Base-by-base conservation (phyloP, 1,140 invertebrate genomes). In the Bombus cullumanus region DNA sequence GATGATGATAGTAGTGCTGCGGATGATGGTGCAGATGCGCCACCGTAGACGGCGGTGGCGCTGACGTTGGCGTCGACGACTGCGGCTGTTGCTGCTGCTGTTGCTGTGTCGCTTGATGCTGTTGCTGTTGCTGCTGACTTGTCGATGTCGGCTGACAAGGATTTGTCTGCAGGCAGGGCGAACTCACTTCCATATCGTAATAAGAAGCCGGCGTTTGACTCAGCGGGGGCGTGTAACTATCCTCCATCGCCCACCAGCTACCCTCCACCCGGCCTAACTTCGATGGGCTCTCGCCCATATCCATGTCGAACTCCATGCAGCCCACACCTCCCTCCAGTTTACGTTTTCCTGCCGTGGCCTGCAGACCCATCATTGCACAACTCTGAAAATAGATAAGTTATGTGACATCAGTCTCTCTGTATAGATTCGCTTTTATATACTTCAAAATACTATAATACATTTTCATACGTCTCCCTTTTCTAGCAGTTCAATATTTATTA, bases 321-420 rank as follows among this genome's bases (percentile, higher is more conserved):
- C 94, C 95, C 93, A 95, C 94, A 91, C 94, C 94, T 87, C 94
- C 94, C 91, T 96, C 96, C 86, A 96, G 94, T 94, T 97, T 97
- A 94, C 97, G 96, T 96, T 97, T 97, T 91, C 96, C 96, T 95
- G 96, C 96, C 93, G 96, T 97, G 94, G 96, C 96, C 96, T 97
- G 96, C 96, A 97, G 96, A 96, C 97, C 97, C 97, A 97, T 97
- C 96, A 97, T 97, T 96, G 96, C 96, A 96, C 96, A 97, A 94
- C 96, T 97, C 97, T 97, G 95, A 5, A 96, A 96, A 41, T 88
- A 89, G 89, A 86, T 8, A 6, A 37, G 75, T 66, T 39, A 47
- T 5, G 6, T 12, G 4, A 18, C n/a, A 71, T 88, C 34, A 66
- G 41, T 9, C 3, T 9, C 41, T 37, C 9, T 57, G 0, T 25